Percentiles rank a stretch among this genome's conserved stretches.
These are phyloP conservation scores for Trachurus trachurus DNA, from an alignment of 2,797 vertebrate species.

Conservation along the genomic window DNA sequence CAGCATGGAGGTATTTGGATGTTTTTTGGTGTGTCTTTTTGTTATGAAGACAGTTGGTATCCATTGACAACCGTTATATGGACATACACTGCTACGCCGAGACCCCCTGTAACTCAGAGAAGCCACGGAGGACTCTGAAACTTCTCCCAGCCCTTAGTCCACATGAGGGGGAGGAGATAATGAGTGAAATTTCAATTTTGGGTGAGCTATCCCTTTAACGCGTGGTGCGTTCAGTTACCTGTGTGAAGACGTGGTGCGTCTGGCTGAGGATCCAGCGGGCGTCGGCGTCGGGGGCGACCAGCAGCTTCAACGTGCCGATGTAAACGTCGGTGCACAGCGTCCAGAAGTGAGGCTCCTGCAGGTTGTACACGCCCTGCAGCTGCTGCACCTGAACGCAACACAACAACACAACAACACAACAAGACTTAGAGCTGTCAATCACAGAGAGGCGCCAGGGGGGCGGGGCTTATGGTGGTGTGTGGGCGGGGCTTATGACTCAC, in stretches of 20 bases:
- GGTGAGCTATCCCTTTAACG: no score
- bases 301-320: constrained; percentile 94
- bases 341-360: constrained; percentile 98
- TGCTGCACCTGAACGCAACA: constrained; percentile 91
- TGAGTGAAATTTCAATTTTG: no score
- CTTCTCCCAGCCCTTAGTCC: no score
- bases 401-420: neutral
- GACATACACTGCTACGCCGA: no score
- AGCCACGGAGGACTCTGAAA: no score
- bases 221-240: constrained; percentile 85
- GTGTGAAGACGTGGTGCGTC: constrained; percentile 98
- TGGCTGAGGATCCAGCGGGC: constrained; percentile 97
- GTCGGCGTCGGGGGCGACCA: constrained; percentile 96
- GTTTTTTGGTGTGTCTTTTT: no score
- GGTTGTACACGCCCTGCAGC: constrained; percentile 95
- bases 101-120: no score
- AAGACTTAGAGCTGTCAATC: neutral
- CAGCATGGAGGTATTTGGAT: no score
- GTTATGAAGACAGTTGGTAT: no score
- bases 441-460: neutral
- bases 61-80: no score
- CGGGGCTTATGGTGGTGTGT: neutral
- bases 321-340: constrained; percentile 97
- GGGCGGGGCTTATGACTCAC: constrained; percentile 87
- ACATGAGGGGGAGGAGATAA: no score